Evolutionary conservation across 2,888 invertebrate genomes (phyloP).

Genomic region (Anaspis maculata): DNA sequence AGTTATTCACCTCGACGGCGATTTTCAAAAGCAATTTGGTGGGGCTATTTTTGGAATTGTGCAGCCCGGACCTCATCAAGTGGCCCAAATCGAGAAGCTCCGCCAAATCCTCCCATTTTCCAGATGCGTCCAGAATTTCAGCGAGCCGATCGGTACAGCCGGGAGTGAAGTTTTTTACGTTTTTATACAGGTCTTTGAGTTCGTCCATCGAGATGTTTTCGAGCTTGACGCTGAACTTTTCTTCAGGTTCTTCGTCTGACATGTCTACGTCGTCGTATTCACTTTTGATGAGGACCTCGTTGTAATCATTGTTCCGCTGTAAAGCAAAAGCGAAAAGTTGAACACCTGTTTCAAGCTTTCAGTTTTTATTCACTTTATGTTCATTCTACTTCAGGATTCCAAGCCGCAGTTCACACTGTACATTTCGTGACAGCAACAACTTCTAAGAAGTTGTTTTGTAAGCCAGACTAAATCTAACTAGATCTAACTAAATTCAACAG

Average conservation of each 20-base stretch:
- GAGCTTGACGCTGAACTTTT: conserved; percentile 23
- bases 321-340: conserved; percentile 10
- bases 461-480: too few relatives aligned
- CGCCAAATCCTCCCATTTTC: conserved; percentile 54
- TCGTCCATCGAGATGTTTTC: conserved; percentile 26
- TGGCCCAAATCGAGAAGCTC: conserved; percentile 45
- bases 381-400: too few relatives aligned
- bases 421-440: too few relatives aligned
- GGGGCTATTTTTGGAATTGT: conserved; percentile 44
- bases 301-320: conserved; percentile 41
- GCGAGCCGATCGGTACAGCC: conserved; percentile 44
- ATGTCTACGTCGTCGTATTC: conserved; percentile 45
- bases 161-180: conserved; percentile 27
- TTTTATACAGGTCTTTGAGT: conserved; percentile 26
- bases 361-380: too few relatives aligned
- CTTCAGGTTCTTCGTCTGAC: conserved; percentile 30
- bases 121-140: conserved; percentile 46
- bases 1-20: conserved; percentile 38
- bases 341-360: background rate
- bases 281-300: conserved; percentile 38
- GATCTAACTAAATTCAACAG: too few relatives aligned
- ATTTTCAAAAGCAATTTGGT: conserved; percentile 50
- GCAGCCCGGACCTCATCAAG: conserved; percentile 43
- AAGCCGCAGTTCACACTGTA: too few relatives aligned
- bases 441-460: too few relatives aligned